Evolutionary conservation across 1,140 invertebrate species (phyloP).

Genomic region (Camponotus pennsylvanicus): DNA sequence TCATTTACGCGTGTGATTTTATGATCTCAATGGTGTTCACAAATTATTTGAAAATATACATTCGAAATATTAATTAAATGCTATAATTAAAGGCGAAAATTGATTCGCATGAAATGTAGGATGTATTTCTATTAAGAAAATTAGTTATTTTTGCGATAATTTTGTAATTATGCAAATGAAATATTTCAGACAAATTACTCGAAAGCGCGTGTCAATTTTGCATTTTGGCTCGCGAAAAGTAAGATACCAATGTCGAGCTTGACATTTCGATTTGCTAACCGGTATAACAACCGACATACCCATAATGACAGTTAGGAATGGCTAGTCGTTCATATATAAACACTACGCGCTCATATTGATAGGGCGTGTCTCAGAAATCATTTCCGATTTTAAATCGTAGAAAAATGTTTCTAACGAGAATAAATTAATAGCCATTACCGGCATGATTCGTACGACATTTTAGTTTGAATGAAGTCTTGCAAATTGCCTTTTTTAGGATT

Average conservation of each 20-base stretch:
- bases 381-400: neutral
- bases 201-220: neutral
- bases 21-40: neutral
- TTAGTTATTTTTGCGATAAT: neutral
- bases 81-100: no score
- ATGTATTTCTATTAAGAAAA: neutral
- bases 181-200: constrained; percentile 16
- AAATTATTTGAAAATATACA: neutral
- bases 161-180: neutral
- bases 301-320: constrained; percentile 37
- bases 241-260: constrained; percentile 7
- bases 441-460: neutral
- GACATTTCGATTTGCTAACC: constrained; percentile 44
- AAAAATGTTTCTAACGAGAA: neutral
- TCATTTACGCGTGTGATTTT: neutral
- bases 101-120: no score
- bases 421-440: neutral
- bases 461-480: neutral
- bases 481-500: neutral
- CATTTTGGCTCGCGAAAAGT: neutral
- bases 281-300: constrained; percentile 24
- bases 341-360: no score
- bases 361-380: neutral
- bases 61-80: no score
- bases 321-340: neutral